Evolutionary conservation across 2,888 invertebrate genomes (phyloP).

Genomic region (Clanis bilineata): DNA sequence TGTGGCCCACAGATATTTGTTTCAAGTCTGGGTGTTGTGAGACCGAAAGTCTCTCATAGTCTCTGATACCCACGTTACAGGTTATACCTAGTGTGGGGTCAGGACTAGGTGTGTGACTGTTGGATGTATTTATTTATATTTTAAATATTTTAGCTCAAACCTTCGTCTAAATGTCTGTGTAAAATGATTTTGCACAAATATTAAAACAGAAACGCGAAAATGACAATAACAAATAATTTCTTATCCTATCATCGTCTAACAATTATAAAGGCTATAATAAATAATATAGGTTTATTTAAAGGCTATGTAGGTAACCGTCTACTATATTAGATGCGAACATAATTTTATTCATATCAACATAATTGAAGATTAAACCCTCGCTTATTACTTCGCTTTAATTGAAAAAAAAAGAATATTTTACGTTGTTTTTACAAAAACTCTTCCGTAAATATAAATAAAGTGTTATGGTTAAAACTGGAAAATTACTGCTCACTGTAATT

Average conservation of each 20-base stretch:
- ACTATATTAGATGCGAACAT: not conserved
- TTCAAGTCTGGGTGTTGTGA: too few relatives aligned
- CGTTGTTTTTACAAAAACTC: not conserved
- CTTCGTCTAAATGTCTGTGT: too few relatives aligned
- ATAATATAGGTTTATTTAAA: not conserved
- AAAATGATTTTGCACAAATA: too few relatives aligned
- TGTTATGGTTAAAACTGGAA: slow-evolving; percentile 8
- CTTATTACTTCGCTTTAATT: not conserved
- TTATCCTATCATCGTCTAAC: not conserved
- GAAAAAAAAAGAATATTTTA: not conserved
- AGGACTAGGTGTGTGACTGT: too few relatives aligned
- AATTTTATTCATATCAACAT: not conserved
- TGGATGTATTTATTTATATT: too few relatives aligned
- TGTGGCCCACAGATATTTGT: too few relatives aligned
- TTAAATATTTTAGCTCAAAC: too few relatives aligned
- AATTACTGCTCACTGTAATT: not conserved
- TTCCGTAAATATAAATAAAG: not conserved
- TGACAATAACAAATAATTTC: not conserved
- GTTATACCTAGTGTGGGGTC: too few relatives aligned
- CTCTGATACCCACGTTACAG: too few relatives aligned
- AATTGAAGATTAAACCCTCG: not conserved
- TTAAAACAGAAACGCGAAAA: too few relatives aligned
- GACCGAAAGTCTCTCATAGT: too few relatives aligned
- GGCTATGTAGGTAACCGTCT: not conserved
- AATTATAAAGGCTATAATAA: not conserved